These are phyloP conservation scores for Nasua narica DNA, from an alignment of 2,797 vertebrate genomes.

Conservation along the genomic window DNA sequence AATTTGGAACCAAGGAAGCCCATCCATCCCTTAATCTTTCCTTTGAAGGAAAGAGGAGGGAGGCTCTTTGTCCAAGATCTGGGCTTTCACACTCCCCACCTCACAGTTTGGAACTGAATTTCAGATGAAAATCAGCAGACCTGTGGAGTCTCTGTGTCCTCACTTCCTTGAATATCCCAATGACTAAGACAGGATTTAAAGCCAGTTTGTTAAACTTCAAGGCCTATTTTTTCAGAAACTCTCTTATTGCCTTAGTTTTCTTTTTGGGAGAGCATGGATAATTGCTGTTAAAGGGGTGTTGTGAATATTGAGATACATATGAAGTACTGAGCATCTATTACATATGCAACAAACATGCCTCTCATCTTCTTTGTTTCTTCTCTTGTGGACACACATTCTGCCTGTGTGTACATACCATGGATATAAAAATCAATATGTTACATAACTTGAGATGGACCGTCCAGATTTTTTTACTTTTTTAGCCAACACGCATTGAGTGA, in stretches of 20 bases:
- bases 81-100: neutral
- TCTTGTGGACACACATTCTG: neutral
- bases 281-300: neutral
- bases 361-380: neutral
- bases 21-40: rapidly evolving
- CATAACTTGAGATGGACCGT: neutral
- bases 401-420: no score
- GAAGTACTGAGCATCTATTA: neutral
- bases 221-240: neutral
- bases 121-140: neutral
- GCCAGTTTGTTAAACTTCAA: neutral
- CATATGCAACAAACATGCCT: neutral
- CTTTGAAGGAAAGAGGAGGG: neutral
- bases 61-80: neutral
- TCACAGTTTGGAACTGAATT: rapidly evolving
- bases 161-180: neutral
- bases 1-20: neutral
- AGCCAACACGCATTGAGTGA: neutral
- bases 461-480: neutral
- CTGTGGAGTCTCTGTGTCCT: neutral
- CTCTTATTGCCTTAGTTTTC: neutral
- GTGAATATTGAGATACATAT: neutral
- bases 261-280: neutral
- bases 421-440: neutral
- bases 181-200: neutral